Conservation (phyloP, 2,113 vertebrate species). For the Saimiri boliviensis region DNA sequence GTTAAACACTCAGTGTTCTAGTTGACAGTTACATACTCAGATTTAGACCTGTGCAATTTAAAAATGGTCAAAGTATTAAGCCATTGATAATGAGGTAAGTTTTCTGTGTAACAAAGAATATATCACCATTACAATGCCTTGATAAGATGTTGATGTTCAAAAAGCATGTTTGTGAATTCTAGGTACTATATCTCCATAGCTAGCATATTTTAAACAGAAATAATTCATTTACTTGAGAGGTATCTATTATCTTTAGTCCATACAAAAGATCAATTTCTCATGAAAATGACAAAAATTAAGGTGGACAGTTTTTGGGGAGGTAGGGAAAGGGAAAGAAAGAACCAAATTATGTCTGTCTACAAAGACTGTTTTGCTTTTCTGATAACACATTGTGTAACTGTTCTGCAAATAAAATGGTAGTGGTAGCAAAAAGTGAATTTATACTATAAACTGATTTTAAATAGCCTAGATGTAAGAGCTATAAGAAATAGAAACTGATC, state of each 20-base stretch:
- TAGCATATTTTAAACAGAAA: conserved; percentile 58
- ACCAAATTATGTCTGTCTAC: neutral
- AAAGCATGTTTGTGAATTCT: conserved; percentile 62
- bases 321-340: neutral
- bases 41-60: conserved; percentile 71
- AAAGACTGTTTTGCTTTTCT: conserved; percentile 27
- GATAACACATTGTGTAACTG: neutral
- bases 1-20: conserved; percentile 68
- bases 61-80: conserved; percentile 77
- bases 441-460: neutral
- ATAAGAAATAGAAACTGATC: conserved; percentile 30
- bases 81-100: conserved; percentile 68
- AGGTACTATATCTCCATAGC: conserved; percentile 14
- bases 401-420: conserved; percentile 45
- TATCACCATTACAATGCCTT: conserved; percentile 67
- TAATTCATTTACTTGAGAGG: conserved; percentile 38
- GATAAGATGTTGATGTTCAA: conserved; percentile 71
- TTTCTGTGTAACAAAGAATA: conserved; percentile 66
- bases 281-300: conserved; percentile 43
- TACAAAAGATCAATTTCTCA: conserved; percentile 28
- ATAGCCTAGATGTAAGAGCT: neutral
- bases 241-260: neutral
- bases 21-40: conserved; percentile 70
- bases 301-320: conserved; percentile 3
- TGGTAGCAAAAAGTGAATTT: conserved; percentile 50